Evolutionary conservation across 2,797 vertebrate species (phyloP), one percentile per base, ranked within the genome.

Genomic region (Champsocephalus gunnari): DNA sequence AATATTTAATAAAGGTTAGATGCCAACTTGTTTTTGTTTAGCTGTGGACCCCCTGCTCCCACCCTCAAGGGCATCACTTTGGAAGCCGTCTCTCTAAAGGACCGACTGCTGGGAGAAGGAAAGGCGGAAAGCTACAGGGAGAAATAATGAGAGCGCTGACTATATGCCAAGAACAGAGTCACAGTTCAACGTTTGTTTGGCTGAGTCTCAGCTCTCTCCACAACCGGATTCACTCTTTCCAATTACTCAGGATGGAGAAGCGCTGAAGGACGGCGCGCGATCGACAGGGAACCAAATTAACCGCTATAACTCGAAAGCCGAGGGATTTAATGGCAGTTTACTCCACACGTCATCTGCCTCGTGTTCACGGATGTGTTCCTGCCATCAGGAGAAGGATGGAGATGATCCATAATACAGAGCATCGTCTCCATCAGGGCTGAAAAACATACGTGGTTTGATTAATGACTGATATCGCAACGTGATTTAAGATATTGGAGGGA

Each of bases 171-270:
- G 81, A 83, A 83, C 77, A 58, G 73, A 84, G 81, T 70, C 80
- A 83, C 82, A 85, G 77, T 82, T 87, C 79, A 80, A 72, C 41
- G 43, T 88, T 80, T 80, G 85, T 81, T 88, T 90, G 91, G 87
- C 84, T 75, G 77, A 43, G 71, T 73, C 79, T 90, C 80, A 79
- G 73, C 82, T 89, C 83, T 79, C 83, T 84, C 77, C 75, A 80
- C 66, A 85, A 75, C 77, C 82, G 58, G 21, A 83, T 77, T 70
- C 80, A 69, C 73, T 79, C 75, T 77, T 77, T 87, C 71, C 85
- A 88, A 80, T 89, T 78, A 85, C 80, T 77, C 16, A 32, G 66
- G 61, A 65, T 49, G 65, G 81, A 77, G 81, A 82, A 73, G 65
- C 1, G 56, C 71, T 77, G 77, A 86, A 85, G 80, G 80, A 79